A percentile compares a stretch with the other conserved stretches of the same genome.
phyloP scores from a whole-genome alignment of 2,797 vertebrate genomes.

The Takifugu rubripes region DNA sequence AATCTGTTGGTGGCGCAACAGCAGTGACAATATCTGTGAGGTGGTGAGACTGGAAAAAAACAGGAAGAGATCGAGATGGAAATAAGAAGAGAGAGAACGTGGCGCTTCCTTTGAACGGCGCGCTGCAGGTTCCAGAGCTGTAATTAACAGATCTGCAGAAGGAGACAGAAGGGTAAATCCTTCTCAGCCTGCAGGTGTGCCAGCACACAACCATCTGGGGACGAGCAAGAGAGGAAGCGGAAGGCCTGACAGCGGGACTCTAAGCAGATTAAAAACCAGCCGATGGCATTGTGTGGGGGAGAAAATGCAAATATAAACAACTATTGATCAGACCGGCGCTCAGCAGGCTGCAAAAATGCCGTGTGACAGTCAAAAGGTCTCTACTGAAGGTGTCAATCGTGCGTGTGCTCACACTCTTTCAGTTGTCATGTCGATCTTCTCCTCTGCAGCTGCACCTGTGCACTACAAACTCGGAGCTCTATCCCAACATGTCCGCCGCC shows the following conservation, averaged over 20 bases:
- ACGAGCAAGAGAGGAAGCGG: background rate
- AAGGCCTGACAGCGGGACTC: background rate
- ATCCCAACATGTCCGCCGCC: constrained; percentile 73
- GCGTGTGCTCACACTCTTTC: no score
- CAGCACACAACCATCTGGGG: constrained; percentile 1
- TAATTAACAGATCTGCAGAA: background rate
- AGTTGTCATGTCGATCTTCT: constrained; percentile 3
- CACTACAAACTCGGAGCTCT: constrained; percentile 87
- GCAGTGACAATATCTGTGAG: no score
- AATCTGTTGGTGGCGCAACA: no score
- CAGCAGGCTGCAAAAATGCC: no score
- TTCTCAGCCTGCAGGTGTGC: constrained; percentile 23
- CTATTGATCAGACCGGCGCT: background rate
- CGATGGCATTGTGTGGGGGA: background rate
- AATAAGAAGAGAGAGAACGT: no score
- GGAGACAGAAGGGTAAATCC: background rate
- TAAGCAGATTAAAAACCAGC: constrained; percentile 10
- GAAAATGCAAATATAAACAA: background rate
- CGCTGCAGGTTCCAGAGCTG: no score
- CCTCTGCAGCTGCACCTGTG: constrained; percentile 85
- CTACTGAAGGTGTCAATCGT: no score
- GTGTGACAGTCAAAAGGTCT: no score
- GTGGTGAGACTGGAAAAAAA: no score
- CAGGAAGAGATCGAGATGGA: no score
- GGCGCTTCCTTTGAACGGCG: no score